phyloP scores from a whole-genome alignment of 2,888 invertebrate genomes.

The Parochlus steinenii region DNA sequence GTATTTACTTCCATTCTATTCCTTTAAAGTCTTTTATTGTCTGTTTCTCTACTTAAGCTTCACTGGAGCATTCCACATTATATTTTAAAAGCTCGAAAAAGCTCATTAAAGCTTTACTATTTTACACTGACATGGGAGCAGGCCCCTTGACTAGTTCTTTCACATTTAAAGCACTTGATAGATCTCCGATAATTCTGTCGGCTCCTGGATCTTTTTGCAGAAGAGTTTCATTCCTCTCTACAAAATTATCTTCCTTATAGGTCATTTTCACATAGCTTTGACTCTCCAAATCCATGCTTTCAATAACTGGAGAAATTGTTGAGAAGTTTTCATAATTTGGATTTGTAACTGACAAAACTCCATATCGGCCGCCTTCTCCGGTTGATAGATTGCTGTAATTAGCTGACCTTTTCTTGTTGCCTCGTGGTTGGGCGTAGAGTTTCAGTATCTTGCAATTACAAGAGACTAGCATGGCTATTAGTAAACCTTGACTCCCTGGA shows the following conservation, averaged over 20 bases:
- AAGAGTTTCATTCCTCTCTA: conserved; percentile 15
- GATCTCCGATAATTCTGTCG: conserved; percentile 15
- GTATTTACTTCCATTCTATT: too few species aligned
- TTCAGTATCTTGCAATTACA: conserved; percentile 37
- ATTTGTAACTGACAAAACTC: conserved; percentile 19
- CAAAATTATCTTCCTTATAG: conserved; percentile 18
- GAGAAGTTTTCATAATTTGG: conserved; percentile 17
- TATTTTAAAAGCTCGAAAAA: too few species aligned
- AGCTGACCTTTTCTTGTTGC: conserved; percentile 18
- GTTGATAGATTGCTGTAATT: conserved; percentile 18
- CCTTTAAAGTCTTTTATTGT: too few species aligned
- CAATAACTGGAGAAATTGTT: conserved; percentile 6
- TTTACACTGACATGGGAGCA: conserved; percentile 17
- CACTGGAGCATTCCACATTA: too few species aligned
- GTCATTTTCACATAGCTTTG: conserved; percentile 15
- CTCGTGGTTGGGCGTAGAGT: conserved; percentile 18
- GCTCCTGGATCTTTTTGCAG: conserved; percentile 8
- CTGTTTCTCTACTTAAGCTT: too few species aligned
- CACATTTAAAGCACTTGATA: conserved; percentile 17
- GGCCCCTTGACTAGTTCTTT: conserved; percentile 16
- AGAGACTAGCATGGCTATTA: conserved; percentile 42
- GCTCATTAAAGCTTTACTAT: too few species aligned
- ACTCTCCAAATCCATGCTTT: too few species aligned
- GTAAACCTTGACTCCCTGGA: conserved; percentile 34
- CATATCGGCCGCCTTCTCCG: conserved; percentile 19